A percentile compares a stretch with the other conserved stretches of the same genome.
These are phyloP conservation scores for Sitodiplosis mosellana DNA, from an alignment of 1,140 invertebrate genomes.

Conservation along the genomic window DNA sequence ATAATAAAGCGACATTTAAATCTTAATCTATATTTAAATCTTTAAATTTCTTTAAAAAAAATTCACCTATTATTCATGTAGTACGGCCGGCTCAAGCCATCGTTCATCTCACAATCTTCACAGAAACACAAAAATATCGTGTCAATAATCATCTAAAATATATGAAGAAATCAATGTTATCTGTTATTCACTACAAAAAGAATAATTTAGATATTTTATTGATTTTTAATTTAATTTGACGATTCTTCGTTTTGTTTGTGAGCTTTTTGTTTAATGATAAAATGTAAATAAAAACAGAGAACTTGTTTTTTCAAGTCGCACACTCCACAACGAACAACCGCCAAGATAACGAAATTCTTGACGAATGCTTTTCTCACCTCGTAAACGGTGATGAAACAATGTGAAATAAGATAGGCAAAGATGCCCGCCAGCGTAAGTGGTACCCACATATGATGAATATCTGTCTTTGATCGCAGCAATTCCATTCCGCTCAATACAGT, in stretches of 20 bases:
- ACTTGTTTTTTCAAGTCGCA: too few species aligned
- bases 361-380: slow-evolving; percentile 40
- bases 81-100: slow-evolving; percentile 50
- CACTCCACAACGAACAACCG: too few species aligned
- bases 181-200: slow-evolving; percentile 1
- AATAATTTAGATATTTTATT: too few species aligned
- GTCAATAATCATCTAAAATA: slow-evolving; percentile 60
- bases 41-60: too few species aligned
- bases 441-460: slow-evolving; percentile 46
- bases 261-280: too few species aligned
- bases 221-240: too few species aligned
- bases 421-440: slow-evolving; percentile 41
- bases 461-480: slow-evolving; percentile 34
- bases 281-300: too few species aligned
- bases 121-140: slow-evolving; percentile 71
- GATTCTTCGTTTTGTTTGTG: too few species aligned
- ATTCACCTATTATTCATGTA: too few species aligned
- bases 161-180: slow-evolving; percentile 5
- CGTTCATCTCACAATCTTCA: slow-evolving; percentile 55
- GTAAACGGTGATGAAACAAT: slow-evolving; percentile 60
- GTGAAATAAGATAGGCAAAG: slow-evolving; percentile 53
- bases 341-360: too few species aligned
- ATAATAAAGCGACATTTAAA: too few species aligned
- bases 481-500: slow-evolving; percentile 40
- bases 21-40: too few species aligned